phyloP scores from a whole-genome alignment of 1,140 invertebrate species.

The Epicauta chinensis region DNA sequence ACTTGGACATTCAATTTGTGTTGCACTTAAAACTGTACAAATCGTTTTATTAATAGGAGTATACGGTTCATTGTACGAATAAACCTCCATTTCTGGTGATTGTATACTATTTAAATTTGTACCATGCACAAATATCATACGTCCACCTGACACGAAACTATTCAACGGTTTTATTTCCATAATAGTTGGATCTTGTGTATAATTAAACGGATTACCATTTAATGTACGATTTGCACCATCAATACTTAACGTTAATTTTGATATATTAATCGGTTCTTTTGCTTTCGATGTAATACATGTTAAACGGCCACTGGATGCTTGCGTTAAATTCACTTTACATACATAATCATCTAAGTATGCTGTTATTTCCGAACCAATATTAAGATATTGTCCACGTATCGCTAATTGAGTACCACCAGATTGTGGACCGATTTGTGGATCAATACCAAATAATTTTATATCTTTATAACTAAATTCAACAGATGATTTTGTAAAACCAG shows the following conservation, averaged over 20 bases:
- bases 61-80: conserved; percentile 58
- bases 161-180: conserved; percentile 85
- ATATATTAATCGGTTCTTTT: conserved; percentile 51
- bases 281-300: conserved; percentile 79
- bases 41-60: conserved; percentile 70
- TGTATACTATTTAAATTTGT: conserved; percentile 87
- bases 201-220: conserved; percentile 69
- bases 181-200: conserved; percentile 88
- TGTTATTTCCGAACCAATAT: conserved; percentile 85
- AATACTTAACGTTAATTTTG: conserved; percentile 67
- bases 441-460: conserved; percentile 71
- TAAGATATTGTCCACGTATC: conserved; percentile 84
- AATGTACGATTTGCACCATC: conserved; percentile 76
- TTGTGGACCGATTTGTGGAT: conserved; percentile 81
- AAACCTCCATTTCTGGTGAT: conserved; percentile 83
- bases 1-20: conserved; percentile 92
- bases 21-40: conserved; percentile 80
- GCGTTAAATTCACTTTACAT: conserved; percentile 81
- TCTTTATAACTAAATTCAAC: conserved; percentile 88
- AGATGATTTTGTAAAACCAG: conserved; percentile 80
- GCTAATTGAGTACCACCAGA: conserved; percentile 91
- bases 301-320: conserved; percentile 81
- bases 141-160: conserved; percentile 86
- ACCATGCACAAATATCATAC: conserved; percentile 88
- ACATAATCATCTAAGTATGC: conserved; percentile 84